Evolutionary conservation across 2,888 invertebrate genomes (phyloP), one percentile per base, ranked within the genome.

Genomic region (Drosophila nr. perissopoda): DNA sequence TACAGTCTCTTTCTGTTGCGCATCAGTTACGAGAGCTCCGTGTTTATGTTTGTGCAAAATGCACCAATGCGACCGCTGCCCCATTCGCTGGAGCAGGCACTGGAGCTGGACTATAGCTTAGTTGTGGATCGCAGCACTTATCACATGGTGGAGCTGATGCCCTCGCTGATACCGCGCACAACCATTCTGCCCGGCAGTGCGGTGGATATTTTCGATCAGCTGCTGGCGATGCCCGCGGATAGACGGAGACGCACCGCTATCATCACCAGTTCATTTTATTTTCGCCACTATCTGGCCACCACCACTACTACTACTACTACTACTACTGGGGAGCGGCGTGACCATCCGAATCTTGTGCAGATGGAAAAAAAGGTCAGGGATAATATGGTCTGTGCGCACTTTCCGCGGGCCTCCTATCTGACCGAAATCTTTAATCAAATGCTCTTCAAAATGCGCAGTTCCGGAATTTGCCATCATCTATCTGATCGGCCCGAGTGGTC

Each of bases 31-130:
- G 91, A 91, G 58, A 71, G 83, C 5, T 85, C 82, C 13, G 64
- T 90, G 0, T 89, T 88, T 29, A 68, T 83, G 54, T 80, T 79
- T 25, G 74, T 90, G 0, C 86, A 80, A 57, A 85, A 83, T 60
- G 71, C 79, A 3, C 89, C 89, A 2, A 40, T n/a, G 10, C 74
- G 79, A 27, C 69, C 76, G 0, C 18, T 81, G 53, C 90, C 91
- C 1, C 58, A 31, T 11, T 81, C 76, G 3, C 27, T 89, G 11
- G 70, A 82, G 1, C 63, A 85, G 46, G 70, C 77, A 0, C 0
- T 87, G 11, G 29, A 1, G 0, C 33, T 58, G 16, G 73, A 70
- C 0, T 90, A 79, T 34, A 60, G n/a, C 2, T 70, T 91, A 4
- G 68, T 90, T 8, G 66, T 74, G 16, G 88, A 89, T 60, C 76